These are phyloP conservation scores for Parnassius orleans DNA, from an alignment of 2,888 invertebrate species.

Conservation along the genomic window DNA sequence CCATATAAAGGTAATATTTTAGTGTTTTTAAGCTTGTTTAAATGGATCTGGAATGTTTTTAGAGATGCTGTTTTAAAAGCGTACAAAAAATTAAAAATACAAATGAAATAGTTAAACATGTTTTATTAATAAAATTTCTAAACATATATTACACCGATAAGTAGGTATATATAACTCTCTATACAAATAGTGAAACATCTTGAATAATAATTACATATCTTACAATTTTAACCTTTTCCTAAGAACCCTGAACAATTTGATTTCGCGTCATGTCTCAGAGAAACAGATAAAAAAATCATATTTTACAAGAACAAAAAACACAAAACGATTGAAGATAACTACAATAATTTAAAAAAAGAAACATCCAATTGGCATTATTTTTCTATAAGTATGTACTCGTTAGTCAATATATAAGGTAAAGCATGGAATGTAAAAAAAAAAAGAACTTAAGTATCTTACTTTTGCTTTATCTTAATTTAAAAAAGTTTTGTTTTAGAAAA, in stretches of 20 bases:
- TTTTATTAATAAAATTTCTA: conserved; percentile 67
- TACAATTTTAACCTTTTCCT: conserved; percentile 31
- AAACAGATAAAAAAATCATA: neutral
- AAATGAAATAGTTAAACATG: conserved; percentile 45
- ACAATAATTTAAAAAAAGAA: no score
- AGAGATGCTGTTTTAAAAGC: no score
- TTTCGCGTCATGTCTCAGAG: neutral
- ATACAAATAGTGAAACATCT: conserved; percentile 61
- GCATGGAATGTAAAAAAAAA: conserved; percentile 21
- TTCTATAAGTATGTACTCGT: no score
- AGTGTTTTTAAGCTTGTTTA: no score
- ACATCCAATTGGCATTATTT: no score
- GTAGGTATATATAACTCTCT: conserved; percentile 65
- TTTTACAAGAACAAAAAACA: conserved; percentile 1
- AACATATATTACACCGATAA: conserved; percentile 64
- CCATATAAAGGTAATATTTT: no score
- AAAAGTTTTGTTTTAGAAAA: no score
- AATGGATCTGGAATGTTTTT: no score
- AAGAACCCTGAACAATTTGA: conserved; percentile 36
- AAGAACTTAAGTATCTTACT: neutral
- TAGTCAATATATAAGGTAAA: neutral
- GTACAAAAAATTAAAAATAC: conserved; percentile 17
- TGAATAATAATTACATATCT: conserved; percentile 38
- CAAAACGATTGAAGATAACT: neutral
- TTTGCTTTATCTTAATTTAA: neutral